These are phyloP conservation scores for Erythrocercus mccallii DNA, from an alignment of 2,113 vertebrate species.

Conservation along the genomic window DNA sequence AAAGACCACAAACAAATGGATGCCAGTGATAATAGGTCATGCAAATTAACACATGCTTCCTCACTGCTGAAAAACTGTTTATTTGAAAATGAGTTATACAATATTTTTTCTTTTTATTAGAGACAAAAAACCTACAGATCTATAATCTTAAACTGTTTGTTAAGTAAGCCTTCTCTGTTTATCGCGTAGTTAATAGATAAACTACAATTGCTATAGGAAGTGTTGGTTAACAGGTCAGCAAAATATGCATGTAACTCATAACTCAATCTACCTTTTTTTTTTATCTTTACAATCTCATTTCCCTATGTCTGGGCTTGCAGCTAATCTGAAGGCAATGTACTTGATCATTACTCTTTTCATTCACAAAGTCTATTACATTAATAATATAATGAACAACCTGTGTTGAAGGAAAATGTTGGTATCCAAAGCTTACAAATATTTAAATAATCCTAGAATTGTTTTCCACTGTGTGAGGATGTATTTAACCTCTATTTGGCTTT, in stretches of 20 bases:
- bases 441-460: not conserved
- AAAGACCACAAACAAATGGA: conserved; percentile 44
- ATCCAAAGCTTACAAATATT: not conserved
- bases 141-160: not conserved
- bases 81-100: not conserved
- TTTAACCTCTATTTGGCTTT: not conserved
- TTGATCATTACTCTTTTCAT: not conserved
- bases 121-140: not conserved
- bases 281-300: not conserved
- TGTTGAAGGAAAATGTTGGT: not conserved
- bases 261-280: not conserved
- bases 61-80: conserved; percentile 7
- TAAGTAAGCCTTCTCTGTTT: not conserved
- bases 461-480: not conserved
- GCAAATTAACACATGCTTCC: not conserved
- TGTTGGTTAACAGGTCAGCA: not conserved
- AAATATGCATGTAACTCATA: not conserved
- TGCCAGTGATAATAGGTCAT: conserved; percentile 45
- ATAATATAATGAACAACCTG: not conserved
- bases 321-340: not conserved
- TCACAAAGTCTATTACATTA: not conserved
- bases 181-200: not conserved
- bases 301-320: not conserved
- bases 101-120: not conserved
- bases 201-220: not conserved